Base-by-base conservation (phyloP, 2,888 invertebrate species). In the Tetrapedia diversipes region DNA sequence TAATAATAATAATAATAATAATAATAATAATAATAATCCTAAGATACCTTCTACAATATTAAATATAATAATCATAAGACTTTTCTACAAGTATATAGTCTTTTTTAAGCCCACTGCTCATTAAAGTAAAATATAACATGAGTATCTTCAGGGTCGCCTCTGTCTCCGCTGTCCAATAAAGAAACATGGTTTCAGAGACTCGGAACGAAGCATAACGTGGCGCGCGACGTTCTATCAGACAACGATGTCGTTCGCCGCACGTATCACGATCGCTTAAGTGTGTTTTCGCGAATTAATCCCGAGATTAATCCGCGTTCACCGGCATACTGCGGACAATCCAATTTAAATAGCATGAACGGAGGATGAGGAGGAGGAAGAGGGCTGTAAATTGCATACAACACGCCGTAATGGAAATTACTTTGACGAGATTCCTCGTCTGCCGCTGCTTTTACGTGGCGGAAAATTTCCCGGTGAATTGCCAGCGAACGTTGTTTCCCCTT, bases 261-360 rank as follows among this genome's bases (percentile, higher is more conserved):
- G 51, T 57, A 71, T 77, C 76, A 43, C 67, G 57, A 51, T 45
- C 80, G 63, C 67, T 80, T 83, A 80, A 82, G 66, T 76, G 72
- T 67, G 69, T 78, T 78, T 68, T 63, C 73, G 45, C 67, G 75
- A 77, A 82, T 83, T 83, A 84, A 84, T 84, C 77, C 75, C 54
- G 65, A 73, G 79, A 77, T 84, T 84, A 84, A 81, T 81, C 69
- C 69, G 49, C 66, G 54, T 43, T 71, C 37, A 60, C 59, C 77
- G 60, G 34, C 61, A 53, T 68, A 45, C 66, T 66, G 54, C 65
- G 53, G 61, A 66, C 79, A 77, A 83, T 81, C 70, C 72, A 81
- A 81, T 84, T 79, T 84, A 81, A 84, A 83, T 80, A 41, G 61
- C 56, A 57, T n/a, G n/a, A n/a, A n/a, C 67, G 54, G 47, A 32